Percentiles rank a stretch among this genome's conserved stretches.
Evolutionary conservation across 2,888 invertebrate species (phyloP).

Genomic region (Ennomos erosarius): DNA sequence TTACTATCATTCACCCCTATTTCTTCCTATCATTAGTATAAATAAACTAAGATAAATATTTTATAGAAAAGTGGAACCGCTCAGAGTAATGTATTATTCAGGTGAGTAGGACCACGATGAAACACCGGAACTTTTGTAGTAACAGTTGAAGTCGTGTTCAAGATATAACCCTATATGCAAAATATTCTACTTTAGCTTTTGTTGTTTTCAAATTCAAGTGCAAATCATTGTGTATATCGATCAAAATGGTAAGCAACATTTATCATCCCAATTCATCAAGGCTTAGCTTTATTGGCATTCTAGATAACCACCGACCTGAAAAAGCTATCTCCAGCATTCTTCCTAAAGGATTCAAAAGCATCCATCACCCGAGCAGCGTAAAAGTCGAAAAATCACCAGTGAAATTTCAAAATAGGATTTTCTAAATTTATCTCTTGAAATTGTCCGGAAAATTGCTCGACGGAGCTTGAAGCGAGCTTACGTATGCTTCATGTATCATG

Average conservation of each 20-base stretch:
- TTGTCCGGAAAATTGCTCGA: conserved; percentile 55
- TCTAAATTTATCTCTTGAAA: conserved; percentile 53
- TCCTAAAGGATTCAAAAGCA: conserved; percentile 31
- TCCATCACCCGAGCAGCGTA: conserved; percentile 36
- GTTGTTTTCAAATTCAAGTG: no score
- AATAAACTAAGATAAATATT: no score
- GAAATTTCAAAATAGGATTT: conserved; percentile 52
- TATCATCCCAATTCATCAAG: conserved; percentile 14
- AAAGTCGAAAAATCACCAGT: conserved; percentile 43
- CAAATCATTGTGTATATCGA: not conserved
- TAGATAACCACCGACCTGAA: conserved; percentile 22
- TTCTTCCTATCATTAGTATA: no score
- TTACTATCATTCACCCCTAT: no score
- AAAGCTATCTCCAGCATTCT: conserved; percentile 13
- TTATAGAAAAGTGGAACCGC: no score
- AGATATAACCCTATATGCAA: no score
- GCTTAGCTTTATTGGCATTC: conserved; percentile 14
- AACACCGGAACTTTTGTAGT: not conserved
- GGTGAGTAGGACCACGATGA: no score
- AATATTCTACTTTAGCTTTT: no score
- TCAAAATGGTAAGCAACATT: conserved; percentile 8
- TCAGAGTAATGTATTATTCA: no score
- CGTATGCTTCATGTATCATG: conserved; percentile 47
- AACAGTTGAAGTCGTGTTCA: not conserved
- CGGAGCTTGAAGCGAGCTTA: conserved; percentile 48